Evolutionary conservation across 64 coral and sea anemone genomes (phyloP), one percentile per base, ranked within the genome.

Genomic region (Porites australiensis): DNA sequence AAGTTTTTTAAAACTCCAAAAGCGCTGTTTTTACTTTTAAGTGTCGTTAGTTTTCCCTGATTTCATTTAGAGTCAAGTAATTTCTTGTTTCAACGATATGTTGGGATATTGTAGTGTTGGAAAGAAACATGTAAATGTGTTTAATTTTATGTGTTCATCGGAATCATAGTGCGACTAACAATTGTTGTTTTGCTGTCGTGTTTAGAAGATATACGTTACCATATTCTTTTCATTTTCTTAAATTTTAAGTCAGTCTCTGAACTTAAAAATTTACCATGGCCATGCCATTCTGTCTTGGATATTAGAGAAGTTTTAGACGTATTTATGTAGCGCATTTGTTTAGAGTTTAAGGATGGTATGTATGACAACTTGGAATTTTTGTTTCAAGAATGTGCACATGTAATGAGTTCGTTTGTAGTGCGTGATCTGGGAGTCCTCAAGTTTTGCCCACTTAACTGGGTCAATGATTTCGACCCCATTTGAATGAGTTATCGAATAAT

Each of bases 391-490:
- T 84, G 81, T 48, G 54, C 54, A 57, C 54, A 50, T 19, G 61
- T 65, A 68, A 84, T 84, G 81, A 84, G 63, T 84, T 69, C 37
- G 27, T 6, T 84, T 52, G 16, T 22, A 66, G 63, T 84, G 81
- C 81, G 81, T 84, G 81, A 84, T 84, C 19, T 65, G 2, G 44
- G 45, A 45, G 69, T 8, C 62, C 81, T 5, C 16, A 84, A 69
- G 16, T 68, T 43, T 62, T 68, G 45, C n/a, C 60, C 81, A 84
- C 81, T 84, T 84, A 67, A 18, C 37, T 52, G 81, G 81, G 81
- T 84, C 81, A 84, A 68, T 84, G 81, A 84, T 84, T 84, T 52
- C 37, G 81, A 84, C 81, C 81, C 63, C 81, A 84, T 84, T 84
- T 84, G 62, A 19, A 69, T 51, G 81, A 69, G 60, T 84, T 19